Conservation (phyloP, 2,113 vertebrate species). For the Rhagologus leucostigma region DNA sequence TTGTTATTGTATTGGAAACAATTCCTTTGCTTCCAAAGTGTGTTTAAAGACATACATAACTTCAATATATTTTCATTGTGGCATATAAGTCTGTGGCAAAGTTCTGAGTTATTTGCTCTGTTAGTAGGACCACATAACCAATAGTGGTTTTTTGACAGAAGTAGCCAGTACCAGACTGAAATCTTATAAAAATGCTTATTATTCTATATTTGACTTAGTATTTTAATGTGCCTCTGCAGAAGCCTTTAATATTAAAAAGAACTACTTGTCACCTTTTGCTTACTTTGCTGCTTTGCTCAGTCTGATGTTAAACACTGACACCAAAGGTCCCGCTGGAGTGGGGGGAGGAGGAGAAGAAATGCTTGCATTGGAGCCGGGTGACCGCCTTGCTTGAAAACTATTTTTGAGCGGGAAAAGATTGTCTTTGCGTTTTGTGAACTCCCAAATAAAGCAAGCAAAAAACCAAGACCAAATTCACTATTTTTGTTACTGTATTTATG, state of each 20-base stretch:
- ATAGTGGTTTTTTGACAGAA: background rate
- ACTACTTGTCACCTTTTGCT: conserved; percentile 24
- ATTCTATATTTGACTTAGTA: background rate
- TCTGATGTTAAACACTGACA: background rate
- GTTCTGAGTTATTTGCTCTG: background rate
- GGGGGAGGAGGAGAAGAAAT: fast-evolving
- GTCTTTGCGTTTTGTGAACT: background rate
- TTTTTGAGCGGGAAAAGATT: background rate
- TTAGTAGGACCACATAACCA: background rate
- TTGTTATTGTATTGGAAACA: background rate
- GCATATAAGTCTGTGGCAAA: background rate
- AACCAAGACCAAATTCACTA: background rate
- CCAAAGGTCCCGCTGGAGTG: background rate
- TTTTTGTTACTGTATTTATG: background rate
- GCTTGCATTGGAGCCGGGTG: background rate
- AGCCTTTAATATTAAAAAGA: conserved; percentile 12
- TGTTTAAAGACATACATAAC: background rate
- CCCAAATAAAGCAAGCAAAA: background rate
- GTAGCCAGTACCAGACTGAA: background rate
- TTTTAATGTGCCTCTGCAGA: background rate
- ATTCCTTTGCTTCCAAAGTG: background rate
- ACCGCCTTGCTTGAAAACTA: background rate
- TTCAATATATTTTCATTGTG: background rate
- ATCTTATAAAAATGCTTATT: background rate
- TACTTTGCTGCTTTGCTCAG: background rate